Base-by-base conservation (phyloP, 1,140 invertebrate species). In the Conus betulinus region DNA sequence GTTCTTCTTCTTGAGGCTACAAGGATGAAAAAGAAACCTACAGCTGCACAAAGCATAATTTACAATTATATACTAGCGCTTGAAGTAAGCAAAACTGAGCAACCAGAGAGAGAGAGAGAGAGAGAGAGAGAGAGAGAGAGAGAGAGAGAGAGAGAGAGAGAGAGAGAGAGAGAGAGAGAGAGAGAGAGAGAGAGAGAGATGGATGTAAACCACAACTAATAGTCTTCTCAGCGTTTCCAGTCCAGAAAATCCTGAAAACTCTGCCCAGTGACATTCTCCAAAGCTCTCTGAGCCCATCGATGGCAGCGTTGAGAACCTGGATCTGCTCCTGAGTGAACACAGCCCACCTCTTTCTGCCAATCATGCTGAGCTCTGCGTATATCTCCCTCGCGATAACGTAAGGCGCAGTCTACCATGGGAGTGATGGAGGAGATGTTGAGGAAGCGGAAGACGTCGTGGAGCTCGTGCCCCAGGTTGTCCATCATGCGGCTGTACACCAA, bases 401-500 rank as follows among this genome's bases (percentile, higher is more conserved):
- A 8, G 1, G 83, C 83, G 53, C 83, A 84, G 52, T 84, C 51
- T 0, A 84, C n/a, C 52, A 57, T 57, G 55, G 52, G 23, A 57
- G 52, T 13, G 5, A 57, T 60, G 53, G n/a, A 57, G 52, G 5
- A 17, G 15, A 57, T 23, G 83, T 84, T 39, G 17, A 84, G 82
- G 74, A 88, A 88, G 25, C 39, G 7, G 79, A 88, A 39, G 63
- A 84, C 17, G 5, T 71, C 51, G 51, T 67, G 81, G 6, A 84
- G 81, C 17, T 20, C 67, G 20, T 25, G 57, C 63, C 10, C 27
- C 25, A 74, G 60, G 15, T 74, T 39, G 27, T 17, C 8, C 10
- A 53, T 25, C 57, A 88, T n/a, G 8, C 63, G 25, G 27, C 74
- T 63, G 67, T 84, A 84, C 27, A 52, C 23, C 4, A 88, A 17